Percentiles rank a stretch among this genome's conserved stretches.
phyloP scores from a whole-genome alignment of 92 coral and sea anemone species.

The Palythoa grandiflora region DNA sequence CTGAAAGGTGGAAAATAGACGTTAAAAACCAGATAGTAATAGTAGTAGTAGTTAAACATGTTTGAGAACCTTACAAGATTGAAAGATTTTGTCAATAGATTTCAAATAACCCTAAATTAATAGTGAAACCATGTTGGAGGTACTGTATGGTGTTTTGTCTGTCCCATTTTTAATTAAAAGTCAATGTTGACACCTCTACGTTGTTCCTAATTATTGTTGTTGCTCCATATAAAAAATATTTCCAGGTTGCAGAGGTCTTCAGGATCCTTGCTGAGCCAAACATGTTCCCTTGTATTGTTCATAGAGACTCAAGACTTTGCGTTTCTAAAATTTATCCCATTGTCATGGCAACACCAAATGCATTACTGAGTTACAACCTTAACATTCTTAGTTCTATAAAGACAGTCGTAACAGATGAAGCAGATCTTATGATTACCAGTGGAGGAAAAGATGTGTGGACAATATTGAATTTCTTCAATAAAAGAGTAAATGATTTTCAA shows the following conservation, averaged over 20 bases:
- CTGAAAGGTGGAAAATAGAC: no score
- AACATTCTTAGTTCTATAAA: constrained; percentile 64
- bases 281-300: constrained; percentile 79
- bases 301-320: constrained; percentile 78
- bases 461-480: constrained; percentile 72
- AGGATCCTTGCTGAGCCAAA: constrained; percentile 69
- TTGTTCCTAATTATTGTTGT: no score
- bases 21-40: no score
- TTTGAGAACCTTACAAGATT: no score
- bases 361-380: constrained; percentile 76
- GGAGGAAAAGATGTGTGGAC: constrained; percentile 89
- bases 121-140: no score
- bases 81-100: no score
- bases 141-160: no score
- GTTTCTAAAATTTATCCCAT: constrained; percentile 72
- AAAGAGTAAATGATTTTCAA: neutral
- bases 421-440: constrained; percentile 81
- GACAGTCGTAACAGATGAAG: constrained; percentile 88
- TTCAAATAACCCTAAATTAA: no score
- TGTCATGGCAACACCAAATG: constrained; percentile 87
- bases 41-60: no score
- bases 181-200: no score
- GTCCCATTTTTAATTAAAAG: no score
- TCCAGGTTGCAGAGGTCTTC: constrained; percentile 84
- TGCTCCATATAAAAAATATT: neutral